Conservation (phyloP, 2,113 vertebrate species). For the Hippocampus abdominalis region DNA sequence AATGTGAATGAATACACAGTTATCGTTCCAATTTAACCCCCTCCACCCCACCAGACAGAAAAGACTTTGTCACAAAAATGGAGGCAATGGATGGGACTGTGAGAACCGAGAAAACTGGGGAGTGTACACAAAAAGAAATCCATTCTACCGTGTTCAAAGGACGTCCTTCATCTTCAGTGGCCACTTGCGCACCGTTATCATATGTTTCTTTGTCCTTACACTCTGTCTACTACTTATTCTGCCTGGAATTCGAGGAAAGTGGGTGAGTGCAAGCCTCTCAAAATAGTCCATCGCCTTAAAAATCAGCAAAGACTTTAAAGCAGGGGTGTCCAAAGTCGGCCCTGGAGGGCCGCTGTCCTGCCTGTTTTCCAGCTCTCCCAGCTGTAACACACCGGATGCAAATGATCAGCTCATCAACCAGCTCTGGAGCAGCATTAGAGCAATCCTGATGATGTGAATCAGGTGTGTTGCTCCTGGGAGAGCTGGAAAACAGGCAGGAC, state of each 20-base stretch:
- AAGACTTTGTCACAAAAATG: background rate
- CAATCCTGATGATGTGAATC: too few relatives aligned
- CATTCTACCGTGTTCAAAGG: constrained; percentile 82
- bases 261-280: constrained; percentile 67
- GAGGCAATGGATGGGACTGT: too few relatives aligned
- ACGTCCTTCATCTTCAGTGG: constrained; percentile 72
- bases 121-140: constrained; percentile 49
- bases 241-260: constrained; percentile 88
- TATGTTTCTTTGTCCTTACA: constrained; percentile 79
- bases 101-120: too few relatives aligned
- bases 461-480: too few relatives aligned
- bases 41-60: background rate
- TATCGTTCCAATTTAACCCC: constrained; percentile 16
- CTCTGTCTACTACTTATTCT: constrained; percentile 83
- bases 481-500: too few relatives aligned
- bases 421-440: too few relatives aligned
- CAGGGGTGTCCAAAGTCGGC: too few relatives aligned
- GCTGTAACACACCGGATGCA: too few relatives aligned
- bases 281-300: background rate
- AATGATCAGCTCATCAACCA: too few relatives aligned
- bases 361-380: too few relatives aligned
- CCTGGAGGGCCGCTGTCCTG: constrained; percentile 79
- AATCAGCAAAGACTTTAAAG: background rate
- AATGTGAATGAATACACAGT: background rate
- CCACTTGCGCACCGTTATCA: constrained; percentile 76